Evolutionary conservation across 1,140 invertebrate species (phyloP), one percentile per base, ranked within the genome.

Genomic region (Maconellicoccus hirsutus): DNA sequence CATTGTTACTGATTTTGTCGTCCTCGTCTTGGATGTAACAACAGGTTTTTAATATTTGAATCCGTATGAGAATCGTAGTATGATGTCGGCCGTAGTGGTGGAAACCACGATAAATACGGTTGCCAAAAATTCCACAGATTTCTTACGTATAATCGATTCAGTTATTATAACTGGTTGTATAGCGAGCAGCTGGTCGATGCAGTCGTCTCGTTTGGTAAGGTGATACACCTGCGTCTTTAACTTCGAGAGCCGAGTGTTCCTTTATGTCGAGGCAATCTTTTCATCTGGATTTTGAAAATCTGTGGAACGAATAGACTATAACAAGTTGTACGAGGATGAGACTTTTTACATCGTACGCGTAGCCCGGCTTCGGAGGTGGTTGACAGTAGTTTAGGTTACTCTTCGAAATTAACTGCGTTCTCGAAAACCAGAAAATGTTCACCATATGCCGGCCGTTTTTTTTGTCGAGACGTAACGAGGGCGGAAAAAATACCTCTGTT

Each of bases 111-210:
- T 52, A 52, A 52, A 52, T 52, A 52, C 42, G 42, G 42, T 52
- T 52, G 42, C 42, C 42, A 52, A 52, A 52, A 52, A 52, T 52
- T 52, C 42, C 42, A 52, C 42, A 52, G 42, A 52, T 52, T 52
- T 52, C 42, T 52, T 52, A 52, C 42, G 42, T 52, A 52, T 52
- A 52, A 52, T 52, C 42, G 42, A 52, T 52, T 52, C 42, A 8
- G 42, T 52, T 52, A 52, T 52, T 52, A 52, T 52, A 52, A 52
- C 42, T 52, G 42, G 42, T 52, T 52, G 42, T 52, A 52, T 52
- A 19, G 42, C 42, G 42, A 52, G 42, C 42, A 52, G 42, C 42
- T 52, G 42, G 42, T 19, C 42, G 42, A 52, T 52, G 42, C 42
- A 52, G 42, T 52, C 42, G 42, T 52, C 42, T 52, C 42, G 42